These are phyloP conservation scores for Zaprionus lineosus DNA, from an alignment of 2,888 invertebrate genomes.

Conservation along the genomic window DNA sequence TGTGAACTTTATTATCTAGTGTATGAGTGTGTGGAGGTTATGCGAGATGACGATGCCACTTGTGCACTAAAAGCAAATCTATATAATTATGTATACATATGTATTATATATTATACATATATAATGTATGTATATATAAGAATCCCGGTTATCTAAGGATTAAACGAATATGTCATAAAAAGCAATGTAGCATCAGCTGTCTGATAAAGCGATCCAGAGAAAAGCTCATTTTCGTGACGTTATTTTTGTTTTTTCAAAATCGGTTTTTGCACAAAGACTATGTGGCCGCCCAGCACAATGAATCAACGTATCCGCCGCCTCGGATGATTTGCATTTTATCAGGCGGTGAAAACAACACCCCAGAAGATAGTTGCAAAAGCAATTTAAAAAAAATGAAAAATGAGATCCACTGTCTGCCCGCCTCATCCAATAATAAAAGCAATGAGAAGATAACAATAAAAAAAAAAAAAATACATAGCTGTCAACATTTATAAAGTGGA, in stretches of 20 bases:
- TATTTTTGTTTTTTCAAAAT: too few species aligned
- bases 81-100: neutral
- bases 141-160: constrained; percentile 60
- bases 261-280: constrained; percentile 4
- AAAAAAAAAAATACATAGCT: neutral
- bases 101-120: neutral
- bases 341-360: neutral
- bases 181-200: constrained; percentile 8
- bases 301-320: neutral
- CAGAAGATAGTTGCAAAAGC: constrained; percentile 7
- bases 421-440: constrained; percentile 29
- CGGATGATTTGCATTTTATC: constrained; percentile 14
- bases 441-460: constrained; percentile 5
- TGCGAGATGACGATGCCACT: constrained; percentile 28
- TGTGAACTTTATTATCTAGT: neutral
- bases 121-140: neutral
- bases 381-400: neutral
- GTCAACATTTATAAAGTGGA: too few species aligned
- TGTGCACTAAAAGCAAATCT: constrained; percentile 3
- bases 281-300: constrained; percentile 2
- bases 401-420: constrained; percentile 2
- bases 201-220: constrained; percentile 28
- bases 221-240: too few species aligned
- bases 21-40: neutral
- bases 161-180: too few species aligned